These are phyloP conservation scores for Leptothorax acervorum DNA, from an alignment of 2,888 invertebrate species.

Conservation along the genomic window DNA sequence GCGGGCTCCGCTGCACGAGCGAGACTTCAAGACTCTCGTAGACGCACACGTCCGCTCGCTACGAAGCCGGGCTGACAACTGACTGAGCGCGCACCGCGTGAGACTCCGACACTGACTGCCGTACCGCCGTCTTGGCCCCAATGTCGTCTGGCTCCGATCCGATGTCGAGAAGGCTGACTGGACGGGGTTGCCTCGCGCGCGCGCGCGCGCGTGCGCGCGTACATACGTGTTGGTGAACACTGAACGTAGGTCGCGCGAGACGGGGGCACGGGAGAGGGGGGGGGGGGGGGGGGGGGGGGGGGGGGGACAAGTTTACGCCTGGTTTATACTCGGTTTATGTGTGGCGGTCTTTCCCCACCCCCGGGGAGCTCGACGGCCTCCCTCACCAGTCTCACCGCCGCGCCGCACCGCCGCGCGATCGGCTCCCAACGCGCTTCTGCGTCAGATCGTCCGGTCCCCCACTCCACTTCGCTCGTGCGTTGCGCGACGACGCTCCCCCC, in stretches of 20 bases:
- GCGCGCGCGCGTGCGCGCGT: constrained; percentile 38
- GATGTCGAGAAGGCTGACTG: constrained; percentile 73
- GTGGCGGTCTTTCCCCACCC: constrained; percentile 62
- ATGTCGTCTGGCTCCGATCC: constrained; percentile 81
- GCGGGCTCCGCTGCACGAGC: constrained; percentile 18
- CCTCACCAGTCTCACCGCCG: neutral
- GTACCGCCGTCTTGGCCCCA: constrained; percentile 80
- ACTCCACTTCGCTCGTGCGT: constrained; percentile 19
- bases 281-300: constrained; percentile 25
- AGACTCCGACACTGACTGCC: constrained; percentile 67
- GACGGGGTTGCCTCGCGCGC: constrained; percentile 55
- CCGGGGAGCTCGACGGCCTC: constrained; percentile 40
- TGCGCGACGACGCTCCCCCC: constrained; percentile 53
- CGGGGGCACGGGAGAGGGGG: neutral
- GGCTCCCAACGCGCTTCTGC: constrained; percentile 50
- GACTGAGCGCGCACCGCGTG: constrained; percentile 78
- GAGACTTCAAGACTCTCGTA: neutral
- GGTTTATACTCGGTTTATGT: constrained; percentile 77
- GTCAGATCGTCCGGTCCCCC: constrained; percentile 42
- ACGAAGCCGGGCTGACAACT: constrained; percentile 80
- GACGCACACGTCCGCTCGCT: constrained; percentile 75
- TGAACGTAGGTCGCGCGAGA: constrained; percentile 16
- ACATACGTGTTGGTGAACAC: constrained; percentile 28
- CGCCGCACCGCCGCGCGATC: neutral
- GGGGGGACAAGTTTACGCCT: constrained; percentile 63